Percentiles rank a stretch among this genome's conserved stretches.
These are phyloP conservation scores for Armadillidium nasatum DNA, from an alignment of 1,140 invertebrate genomes.

Conservation along the genomic window DNA sequence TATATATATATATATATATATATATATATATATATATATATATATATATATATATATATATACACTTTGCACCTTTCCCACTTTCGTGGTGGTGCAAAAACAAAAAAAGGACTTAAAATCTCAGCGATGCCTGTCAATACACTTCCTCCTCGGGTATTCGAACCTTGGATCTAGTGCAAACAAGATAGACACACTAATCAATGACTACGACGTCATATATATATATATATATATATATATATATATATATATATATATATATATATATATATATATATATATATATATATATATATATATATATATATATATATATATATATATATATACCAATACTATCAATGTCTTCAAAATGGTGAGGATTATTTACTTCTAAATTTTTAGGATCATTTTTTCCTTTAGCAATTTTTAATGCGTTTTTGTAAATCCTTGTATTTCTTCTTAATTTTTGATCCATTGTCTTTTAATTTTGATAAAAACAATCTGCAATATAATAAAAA, in stretches of 20 bases:
- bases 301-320: background rate
- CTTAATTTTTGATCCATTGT: background rate
- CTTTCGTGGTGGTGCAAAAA: too few relatives aligned
- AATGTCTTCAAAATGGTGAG: background rate
- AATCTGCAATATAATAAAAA: background rate
- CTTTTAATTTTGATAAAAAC: slow-evolving; percentile 6
- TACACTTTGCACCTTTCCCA: background rate
- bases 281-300: background rate
- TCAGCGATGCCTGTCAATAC: too few relatives aligned
- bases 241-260: background rate
- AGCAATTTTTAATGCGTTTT: background rate
- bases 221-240: background rate
- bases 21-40: too few relatives aligned
- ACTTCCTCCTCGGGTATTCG: too few relatives aligned
- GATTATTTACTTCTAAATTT: background rate
- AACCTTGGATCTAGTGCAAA: too few relatives aligned
- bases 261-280: background rate
- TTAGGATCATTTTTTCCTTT: background rate
- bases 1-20: background rate
- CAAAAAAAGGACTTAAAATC: too few relatives aligned
- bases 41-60: background rate
- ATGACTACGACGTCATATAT: too few relatives aligned
- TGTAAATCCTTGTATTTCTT: background rate
- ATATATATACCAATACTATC: background rate
- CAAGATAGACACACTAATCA: too few relatives aligned